phyloP scores from a whole-genome alignment of 2,888 invertebrate genomes.

The Rosalia funebris region DNA sequence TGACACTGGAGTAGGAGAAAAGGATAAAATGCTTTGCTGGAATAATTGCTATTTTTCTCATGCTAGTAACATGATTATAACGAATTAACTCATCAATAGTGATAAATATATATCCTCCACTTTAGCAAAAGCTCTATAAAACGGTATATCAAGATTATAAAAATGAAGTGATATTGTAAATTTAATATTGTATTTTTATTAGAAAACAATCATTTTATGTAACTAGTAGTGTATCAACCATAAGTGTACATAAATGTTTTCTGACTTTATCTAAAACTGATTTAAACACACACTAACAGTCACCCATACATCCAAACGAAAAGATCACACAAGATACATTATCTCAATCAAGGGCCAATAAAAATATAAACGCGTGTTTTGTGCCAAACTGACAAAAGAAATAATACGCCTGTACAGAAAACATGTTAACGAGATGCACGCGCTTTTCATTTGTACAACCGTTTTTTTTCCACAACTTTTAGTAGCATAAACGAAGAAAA shows the following conservation, averaged over 20 bases:
- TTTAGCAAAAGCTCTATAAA: constrained; percentile 1
- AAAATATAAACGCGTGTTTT: constrained; percentile 41
- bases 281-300: constrained; percentile 44
- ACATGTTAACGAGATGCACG: constrained; percentile 32
- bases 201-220: constrained; percentile 43
- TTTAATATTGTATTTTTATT: constrained; percentile 42
- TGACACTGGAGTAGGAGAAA: no score
- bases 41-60: constrained; percentile 1
- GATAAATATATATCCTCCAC: neutral
- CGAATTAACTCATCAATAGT: neutral
- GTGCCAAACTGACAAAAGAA: constrained; percentile 32
- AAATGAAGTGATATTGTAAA: constrained; percentile 33
- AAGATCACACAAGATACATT: constrained; percentile 43
- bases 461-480: constrained; percentile 6
- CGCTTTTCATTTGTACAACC: constrained; percentile 5
- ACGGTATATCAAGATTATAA: constrained; percentile 4
- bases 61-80: neutral
- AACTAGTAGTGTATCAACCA: constrained; percentile 40
- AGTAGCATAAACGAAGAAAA: constrained; percentile 12
- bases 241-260: constrained; percentile 38
- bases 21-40: no score
- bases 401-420: constrained; percentile 30
- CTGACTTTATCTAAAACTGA: constrained; percentile 37
- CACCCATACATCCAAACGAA: constrained; percentile 47
- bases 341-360: constrained; percentile 28